phyloP scores from a whole-genome alignment of 2,797 vertebrate species.

The Clamator glandarius region DNA sequence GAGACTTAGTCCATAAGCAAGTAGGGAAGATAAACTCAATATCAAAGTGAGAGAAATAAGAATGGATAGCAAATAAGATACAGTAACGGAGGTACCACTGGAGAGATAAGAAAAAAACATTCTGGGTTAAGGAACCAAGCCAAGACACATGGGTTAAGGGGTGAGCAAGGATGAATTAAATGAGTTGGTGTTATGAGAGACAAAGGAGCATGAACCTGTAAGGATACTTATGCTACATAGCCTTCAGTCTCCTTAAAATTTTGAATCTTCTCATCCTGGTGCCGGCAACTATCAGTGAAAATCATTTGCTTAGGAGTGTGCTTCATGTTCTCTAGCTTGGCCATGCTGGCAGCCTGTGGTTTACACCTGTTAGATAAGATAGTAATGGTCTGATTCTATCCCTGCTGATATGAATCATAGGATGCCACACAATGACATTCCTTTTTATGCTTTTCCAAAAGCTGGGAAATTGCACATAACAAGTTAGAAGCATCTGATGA shows the following conservation, averaged over 20 bases:
- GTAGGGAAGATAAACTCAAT: background rate
- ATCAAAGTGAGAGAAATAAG: background rate
- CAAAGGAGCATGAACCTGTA: background rate
- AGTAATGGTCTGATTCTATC: conserved; percentile 25
- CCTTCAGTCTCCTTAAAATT: background rate
- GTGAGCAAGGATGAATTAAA: background rate
- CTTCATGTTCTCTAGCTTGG: background rate
- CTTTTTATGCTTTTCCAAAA: conserved; percentile 57
- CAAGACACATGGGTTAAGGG: background rate
- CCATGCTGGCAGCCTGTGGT: background rate
- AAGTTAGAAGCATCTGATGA: conserved; percentile 61
- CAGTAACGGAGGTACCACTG: background rate
- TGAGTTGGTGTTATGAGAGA: background rate
- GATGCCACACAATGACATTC: conserved; percentile 33
- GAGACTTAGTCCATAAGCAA: background rate
- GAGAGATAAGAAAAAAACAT: background rate
- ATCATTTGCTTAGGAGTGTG: background rate
- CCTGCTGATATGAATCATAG: conserved; percentile 2
- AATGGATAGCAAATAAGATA: background rate
- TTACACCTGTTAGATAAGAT: conserved; percentile 38
- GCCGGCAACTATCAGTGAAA: background rate
- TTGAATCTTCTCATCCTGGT: background rate
- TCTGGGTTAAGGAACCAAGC: background rate
- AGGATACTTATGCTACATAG: background rate
- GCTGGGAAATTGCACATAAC: conserved; percentile 56